Base-by-base conservation (phyloP, 2,888 invertebrate species). In the Lasioglossum pauxillum region DNA sequence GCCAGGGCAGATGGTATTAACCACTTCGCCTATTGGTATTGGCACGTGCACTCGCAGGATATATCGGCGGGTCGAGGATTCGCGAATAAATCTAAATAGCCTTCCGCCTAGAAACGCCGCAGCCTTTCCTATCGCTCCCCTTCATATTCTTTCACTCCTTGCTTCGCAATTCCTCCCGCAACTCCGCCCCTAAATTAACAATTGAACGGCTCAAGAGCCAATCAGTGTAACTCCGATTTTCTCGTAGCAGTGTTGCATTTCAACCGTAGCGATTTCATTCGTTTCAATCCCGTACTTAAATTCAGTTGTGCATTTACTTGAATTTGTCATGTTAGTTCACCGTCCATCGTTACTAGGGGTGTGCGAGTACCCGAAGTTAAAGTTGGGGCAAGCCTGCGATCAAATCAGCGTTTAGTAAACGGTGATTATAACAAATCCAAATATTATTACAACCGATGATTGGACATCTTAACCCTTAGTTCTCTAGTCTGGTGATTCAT, bases 1-100 rank as follows among this genome's bases (percentile, higher is more conserved):
- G 92, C 91, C 88, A 88, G 87, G 83, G 75, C 85, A 83, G 89
- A 83, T 85, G 88, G 91, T 92, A 92, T 90, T 92, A 91, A 92
- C 91, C 90, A 91, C 91, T 91, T 87, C 88, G 85, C 80, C 90
- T 90, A 92, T 92, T 92, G 91, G 90, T 92, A 92, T 92, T 92
- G 91, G 92, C 92, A 92, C 89, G 83, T 85, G 89, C 84, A 67
- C 86, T 82, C 82, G 78, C 79, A 72, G 90, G 89, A 90, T 91
- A 90, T 90, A 90, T 90, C 87, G 90, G 71, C 78, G 85, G 84
- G 74, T 87, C 84, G 87, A 89, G 89, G 80, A 90, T 91, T 90
- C 91, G 73, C 87, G 89, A 90, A 90, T 90, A 90, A 90, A 90
- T 90, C 90, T 90, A 90, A 90, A 90, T 90, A 90, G 88, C 90